A percentile compares a stretch with the other conserved stretches of the same genome.
phyloP scores from a whole-genome alignment of 2,888 invertebrate species.

The Eudasyphora cyanicolor region DNA sequence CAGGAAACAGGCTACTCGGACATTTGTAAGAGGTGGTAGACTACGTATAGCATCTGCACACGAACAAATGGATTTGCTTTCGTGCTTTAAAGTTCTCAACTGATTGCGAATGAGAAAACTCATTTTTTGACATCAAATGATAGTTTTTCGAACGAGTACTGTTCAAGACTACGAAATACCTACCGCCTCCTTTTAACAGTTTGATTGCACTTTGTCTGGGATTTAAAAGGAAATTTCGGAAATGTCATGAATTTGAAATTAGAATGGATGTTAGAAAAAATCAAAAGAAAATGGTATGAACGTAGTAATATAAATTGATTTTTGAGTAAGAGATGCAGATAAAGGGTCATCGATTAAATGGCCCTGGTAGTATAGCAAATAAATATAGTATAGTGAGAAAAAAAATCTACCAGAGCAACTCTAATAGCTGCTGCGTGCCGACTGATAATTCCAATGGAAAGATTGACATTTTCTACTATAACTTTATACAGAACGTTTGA shows the following conservation, averaged over 20 bases:
- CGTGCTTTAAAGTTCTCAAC: background rate
- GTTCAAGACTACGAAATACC: background rate
- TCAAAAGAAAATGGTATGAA: background rate
- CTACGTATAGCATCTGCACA: background rate
- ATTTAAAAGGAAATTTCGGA: background rate
- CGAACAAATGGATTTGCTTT: background rate
- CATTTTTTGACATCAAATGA: background rate
- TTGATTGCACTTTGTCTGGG: background rate
- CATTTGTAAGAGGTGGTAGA: background rate
- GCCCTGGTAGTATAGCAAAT: too few relatives aligned
- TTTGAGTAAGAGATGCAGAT: too few relatives aligned
- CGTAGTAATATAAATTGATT: too few relatives aligned
- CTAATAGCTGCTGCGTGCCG: too few relatives aligned
- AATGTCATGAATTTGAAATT: slow-evolving; percentile 6
- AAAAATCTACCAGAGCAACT: too few relatives aligned
- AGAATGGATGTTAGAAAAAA: background rate
- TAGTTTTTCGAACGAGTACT: background rate
- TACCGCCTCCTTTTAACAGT: background rate
- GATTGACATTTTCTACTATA: too few relatives aligned
- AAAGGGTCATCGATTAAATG: too few relatives aligned
- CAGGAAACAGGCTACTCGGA: background rate
- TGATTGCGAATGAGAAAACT: background rate
- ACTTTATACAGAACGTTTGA: too few relatives aligned
- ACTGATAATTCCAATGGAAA: too few relatives aligned
- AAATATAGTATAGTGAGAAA: too few relatives aligned